Base-by-base conservation (phyloP, 2,113 vertebrate species). In the Nicator chloris region DNA sequence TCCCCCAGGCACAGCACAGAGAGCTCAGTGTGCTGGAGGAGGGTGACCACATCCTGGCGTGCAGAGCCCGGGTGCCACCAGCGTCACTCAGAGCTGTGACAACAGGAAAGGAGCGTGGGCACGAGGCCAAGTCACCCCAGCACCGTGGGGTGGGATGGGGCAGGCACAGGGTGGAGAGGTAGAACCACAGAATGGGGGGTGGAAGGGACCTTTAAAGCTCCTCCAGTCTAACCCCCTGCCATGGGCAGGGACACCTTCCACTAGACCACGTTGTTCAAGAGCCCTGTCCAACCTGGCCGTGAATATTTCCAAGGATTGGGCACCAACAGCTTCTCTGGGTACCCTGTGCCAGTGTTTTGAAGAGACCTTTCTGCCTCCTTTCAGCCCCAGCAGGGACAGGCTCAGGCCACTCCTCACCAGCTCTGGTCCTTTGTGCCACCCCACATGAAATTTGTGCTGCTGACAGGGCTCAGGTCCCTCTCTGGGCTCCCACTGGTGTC, bases 61-160 rank as follows among this genome's bases (percentile, higher is more conserved):
- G 10, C 10, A 2, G 39, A 56, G 59, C 80, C 28, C 0, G 1
- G 5, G 18, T 5, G 3, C 30, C n/a, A 40, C 37, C 72, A 37
- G 70, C 27, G 2, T 6, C 35, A 2, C 66, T 2, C 51, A 27
- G 80, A 37, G 72, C 39, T 59, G 44, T 56, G 26, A 82, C 26
- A 76, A 56, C 75, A 87, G 81, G 84, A 91, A 71, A n/a, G 73
- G 50, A 47, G 12, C 1, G 0, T 23, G 33, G 47, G 13, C 10
- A 8, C 0, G 0, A 0, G 7, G 50, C n/a, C 42, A 26, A 10
- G 42, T 3, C 77, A n/a, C 39, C 35, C 42, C 65, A 27, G 45
- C 40, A 42, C 18, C 30, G 5, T 0, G 0, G 28, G n/a, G 19
- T 0, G 0, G 39, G 37, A 59, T 0, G 0, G 20, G 16, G 9